phyloP scores from a whole-genome alignment of 2,888 invertebrate species.

The Steromphala cineraria region DNA sequence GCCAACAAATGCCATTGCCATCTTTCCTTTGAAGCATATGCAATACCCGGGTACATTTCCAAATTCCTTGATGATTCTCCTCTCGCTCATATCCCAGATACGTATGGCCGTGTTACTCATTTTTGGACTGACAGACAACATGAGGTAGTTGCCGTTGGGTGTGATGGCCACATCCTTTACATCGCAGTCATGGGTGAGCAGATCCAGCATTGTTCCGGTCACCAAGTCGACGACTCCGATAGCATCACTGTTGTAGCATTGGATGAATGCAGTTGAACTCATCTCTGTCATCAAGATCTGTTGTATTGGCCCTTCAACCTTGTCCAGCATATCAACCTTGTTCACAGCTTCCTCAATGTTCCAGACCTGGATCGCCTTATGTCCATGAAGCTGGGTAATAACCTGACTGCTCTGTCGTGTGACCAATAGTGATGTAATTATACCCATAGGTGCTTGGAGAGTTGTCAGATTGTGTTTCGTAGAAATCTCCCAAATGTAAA shows the following conservation, averaged over 20 bases:
- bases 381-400: constrained; percentile 53
- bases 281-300: constrained; percentile 60
- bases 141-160: constrained; percentile 64
- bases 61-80: constrained; percentile 69
- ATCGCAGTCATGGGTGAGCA: constrained; percentile 70
- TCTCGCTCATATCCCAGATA: constrained; percentile 69
- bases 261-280: constrained; percentile 61
- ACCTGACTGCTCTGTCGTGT: constrained; percentile 59
- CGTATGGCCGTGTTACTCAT: constrained; percentile 59
- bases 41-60: constrained; percentile 65
- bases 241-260: constrained; percentile 69
- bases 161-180: constrained; percentile 66
- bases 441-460: constrained; percentile 71
- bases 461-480: constrained; percentile 55
- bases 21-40: constrained; percentile 49
- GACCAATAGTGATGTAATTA: constrained; percentile 63
- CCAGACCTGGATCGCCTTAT: constrained; percentile 67
- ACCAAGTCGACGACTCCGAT: constrained; percentile 72
- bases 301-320: constrained; percentile 66
- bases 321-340: constrained; percentile 64
- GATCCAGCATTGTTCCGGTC: constrained; percentile 69
- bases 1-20: constrained; percentile 58
- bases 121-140: constrained; percentile 60
- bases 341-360: constrained; percentile 32
- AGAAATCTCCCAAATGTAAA: constrained; percentile 71